Percentiles rank a stretch among this genome's conserved stretches.
Conservation (phyloP, 2,113 vertebrate genomes). For the Caranx melampygus region DNA sequence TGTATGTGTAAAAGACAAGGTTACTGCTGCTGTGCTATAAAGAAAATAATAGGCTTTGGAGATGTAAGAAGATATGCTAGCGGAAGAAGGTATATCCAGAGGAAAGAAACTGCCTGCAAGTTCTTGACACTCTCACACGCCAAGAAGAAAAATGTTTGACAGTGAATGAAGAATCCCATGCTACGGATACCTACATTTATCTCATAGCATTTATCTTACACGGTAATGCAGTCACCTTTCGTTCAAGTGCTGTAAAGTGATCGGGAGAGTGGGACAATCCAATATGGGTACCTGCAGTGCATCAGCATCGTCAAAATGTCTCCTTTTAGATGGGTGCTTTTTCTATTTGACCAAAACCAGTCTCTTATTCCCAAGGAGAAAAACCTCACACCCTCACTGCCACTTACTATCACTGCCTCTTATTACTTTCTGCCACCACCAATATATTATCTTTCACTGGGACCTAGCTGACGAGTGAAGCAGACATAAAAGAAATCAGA, state of each 20-base stretch:
- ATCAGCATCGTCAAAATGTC: slow-evolving; percentile 21
- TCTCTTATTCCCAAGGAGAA: neutral
- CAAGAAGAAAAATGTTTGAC: neutral
- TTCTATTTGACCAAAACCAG: slow-evolving; percentile 11
- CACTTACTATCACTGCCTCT: slow-evolving; percentile 20
- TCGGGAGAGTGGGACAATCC: slow-evolving; percentile 13
- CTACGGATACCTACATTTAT: neutral
- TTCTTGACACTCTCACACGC: neutral
- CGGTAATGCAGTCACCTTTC: slow-evolving; percentile 19
- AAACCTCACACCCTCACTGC: slow-evolving; percentile 14
- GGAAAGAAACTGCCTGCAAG: slow-evolving; percentile 21
- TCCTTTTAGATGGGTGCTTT: slow-evolving; percentile 11
- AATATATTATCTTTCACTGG: slow-evolving; percentile 7
- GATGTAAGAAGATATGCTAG: slow-evolving; percentile 31
- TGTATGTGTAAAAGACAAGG: slow-evolving; percentile 31
- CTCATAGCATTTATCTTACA: neutral
- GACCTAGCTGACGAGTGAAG: slow-evolving; percentile 17
- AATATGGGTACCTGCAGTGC: slow-evolving; percentile 6
- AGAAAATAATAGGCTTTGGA: slow-evolving; percentile 27
- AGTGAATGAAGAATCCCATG: neutral
- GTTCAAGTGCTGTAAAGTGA: slow-evolving; percentile 20
- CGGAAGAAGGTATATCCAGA: slow-evolving; percentile 10
- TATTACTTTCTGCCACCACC: slow-evolving; percentile 15
- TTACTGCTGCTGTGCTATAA: slow-evolving; percentile 3
- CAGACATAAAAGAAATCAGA: slow-evolving; percentile 11